Base-by-base conservation (phyloP, 2,888 invertebrate species). In the Barypeithes pellucidus region DNA sequence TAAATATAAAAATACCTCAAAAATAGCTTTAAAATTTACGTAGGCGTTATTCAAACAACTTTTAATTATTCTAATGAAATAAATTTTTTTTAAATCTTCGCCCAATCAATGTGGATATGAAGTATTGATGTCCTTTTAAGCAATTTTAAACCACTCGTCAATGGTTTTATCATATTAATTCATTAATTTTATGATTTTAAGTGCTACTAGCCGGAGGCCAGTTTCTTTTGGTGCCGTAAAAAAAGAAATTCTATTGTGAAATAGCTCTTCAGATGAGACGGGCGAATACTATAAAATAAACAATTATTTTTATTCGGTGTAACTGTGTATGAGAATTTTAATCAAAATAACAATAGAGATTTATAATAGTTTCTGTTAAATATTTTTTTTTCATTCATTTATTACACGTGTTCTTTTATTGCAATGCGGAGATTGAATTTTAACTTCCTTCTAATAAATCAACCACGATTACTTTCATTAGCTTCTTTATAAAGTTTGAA, bases 121-220 rank as follows among this genome's bases (percentile, higher is more conserved):
- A 14, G 29, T 57, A 57, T 57, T 57, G 33, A 57, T 57, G 54
- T 57, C 54, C 54, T 16, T 57, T 57, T 57, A 33, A 33, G 33
- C 33, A 33, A 57, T n/a, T 33, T 57, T 8, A 11, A 18, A 12
- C 54, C 33, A 57, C 54, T 57, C 29, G 14, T 52, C 33, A 57
- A 57, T 57, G 54, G 54, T 33, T 57, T 57, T 57, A 57, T 33
- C 33, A 18, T 33, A 33, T 57, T 33, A 57, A 57, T 52, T 65
- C 65, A 50, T 65, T 65, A 65, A 65, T 36, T 65, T 65, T 65
- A 65, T 47, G 65, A 36, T 50, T 65, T 65, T 65, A 65, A 65
- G 65, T 65, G 65, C 52, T 50, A 18, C 33, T 36, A 22, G 50
- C 65, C n/a, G 3, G 20, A 50, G n/a, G 54, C 54, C 16, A 57